phyloP scores from a whole-genome alignment of 2,113 vertebrate genomes.

The Electrona antarctica region DNA sequence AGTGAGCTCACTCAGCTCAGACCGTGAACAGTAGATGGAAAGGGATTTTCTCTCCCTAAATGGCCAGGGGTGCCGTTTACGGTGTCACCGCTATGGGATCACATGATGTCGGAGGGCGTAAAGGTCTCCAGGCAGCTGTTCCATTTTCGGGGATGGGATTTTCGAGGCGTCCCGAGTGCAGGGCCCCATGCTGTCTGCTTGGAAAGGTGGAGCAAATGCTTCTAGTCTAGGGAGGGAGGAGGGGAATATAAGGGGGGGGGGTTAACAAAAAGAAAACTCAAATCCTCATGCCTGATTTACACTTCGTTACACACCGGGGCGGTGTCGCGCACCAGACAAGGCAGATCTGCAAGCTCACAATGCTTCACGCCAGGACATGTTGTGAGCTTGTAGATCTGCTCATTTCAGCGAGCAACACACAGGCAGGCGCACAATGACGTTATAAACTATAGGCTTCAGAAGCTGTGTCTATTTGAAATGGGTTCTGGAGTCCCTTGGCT shows the following conservation, averaged over 20 bases:
- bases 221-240: slow-evolving; percentile 37
- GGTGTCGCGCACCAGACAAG: no score
- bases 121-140: slow-evolving; percentile 77
- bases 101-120: slow-evolving; percentile 74
- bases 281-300: slow-evolving; percentile 41
- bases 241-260: not conserved
- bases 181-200: slow-evolving; percentile 68
- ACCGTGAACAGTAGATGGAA: slow-evolving; percentile 57
- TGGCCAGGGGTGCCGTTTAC: slow-evolving; percentile 69
- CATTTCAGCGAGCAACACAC: no score
- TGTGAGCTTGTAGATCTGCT: no score
- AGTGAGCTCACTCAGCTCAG: slow-evolving; percentile 29
- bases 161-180: slow-evolving; percentile 64
- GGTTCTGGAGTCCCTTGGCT: slow-evolving; percentile 70
- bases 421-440: no score
- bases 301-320: no score
- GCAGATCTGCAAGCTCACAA: no score
- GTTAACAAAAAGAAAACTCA: no score
- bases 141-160: slow-evolving; percentile 70
- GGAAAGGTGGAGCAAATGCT: slow-evolving; percentile 76
- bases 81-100: slow-evolving; percentile 73
- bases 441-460: slow-evolving; percentile 27
- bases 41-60: slow-evolving; percentile 76
- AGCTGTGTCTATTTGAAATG: slow-evolving; percentile 72
- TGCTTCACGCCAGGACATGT: no score